phyloP scores from a whole-genome alignment of 2,888 invertebrate species.

The Hylaea fasciaria region DNA sequence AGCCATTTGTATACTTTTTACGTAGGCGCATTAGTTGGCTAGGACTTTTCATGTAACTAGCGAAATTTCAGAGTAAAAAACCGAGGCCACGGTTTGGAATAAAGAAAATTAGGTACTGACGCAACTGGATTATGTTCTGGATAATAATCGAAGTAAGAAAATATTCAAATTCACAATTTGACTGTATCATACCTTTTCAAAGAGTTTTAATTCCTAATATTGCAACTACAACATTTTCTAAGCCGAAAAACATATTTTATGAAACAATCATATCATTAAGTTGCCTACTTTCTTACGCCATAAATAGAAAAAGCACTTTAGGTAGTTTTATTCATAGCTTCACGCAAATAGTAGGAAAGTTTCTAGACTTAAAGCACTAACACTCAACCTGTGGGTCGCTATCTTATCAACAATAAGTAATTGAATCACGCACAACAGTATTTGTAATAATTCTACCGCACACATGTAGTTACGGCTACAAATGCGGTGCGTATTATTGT shows the following conservation, averaged over 20 bases:
- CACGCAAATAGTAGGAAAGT: slow-evolving; percentile 12
- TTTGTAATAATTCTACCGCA: no score
- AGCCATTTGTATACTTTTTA: slow-evolving; percentile 61
- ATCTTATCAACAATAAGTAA: background rate
- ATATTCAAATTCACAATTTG: no score
- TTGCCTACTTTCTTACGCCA: slow-evolving; percentile 19
- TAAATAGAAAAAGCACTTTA: slow-evolving; percentile 25
- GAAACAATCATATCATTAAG: slow-evolving; percentile 14
- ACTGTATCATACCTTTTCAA: background rate
- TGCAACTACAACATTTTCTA: slow-evolving; percentile 12
- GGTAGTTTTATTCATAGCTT: slow-evolving; percentile 20
- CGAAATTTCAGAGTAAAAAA: background rate
- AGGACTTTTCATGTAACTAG: slow-evolving; percentile 9
- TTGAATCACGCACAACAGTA: no score
- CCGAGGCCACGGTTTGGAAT: background rate
- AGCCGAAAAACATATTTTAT: slow-evolving; percentile 13
- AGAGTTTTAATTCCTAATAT: background rate
- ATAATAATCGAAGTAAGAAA: no score
- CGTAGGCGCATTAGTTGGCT: slow-evolving; percentile 43
- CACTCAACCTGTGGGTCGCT: background rate
- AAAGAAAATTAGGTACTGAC: no score
- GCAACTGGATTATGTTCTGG: no score
- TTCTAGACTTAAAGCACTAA: background rate
- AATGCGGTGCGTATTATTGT: no score
- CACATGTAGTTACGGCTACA: no score